A percentile compares a stretch with the other conserved stretches of the same genome.
These are phyloP conservation scores for Ceratina australensis DNA, from an alignment of 1,140 invertebrate genomes.

Conservation along the genomic window DNA sequence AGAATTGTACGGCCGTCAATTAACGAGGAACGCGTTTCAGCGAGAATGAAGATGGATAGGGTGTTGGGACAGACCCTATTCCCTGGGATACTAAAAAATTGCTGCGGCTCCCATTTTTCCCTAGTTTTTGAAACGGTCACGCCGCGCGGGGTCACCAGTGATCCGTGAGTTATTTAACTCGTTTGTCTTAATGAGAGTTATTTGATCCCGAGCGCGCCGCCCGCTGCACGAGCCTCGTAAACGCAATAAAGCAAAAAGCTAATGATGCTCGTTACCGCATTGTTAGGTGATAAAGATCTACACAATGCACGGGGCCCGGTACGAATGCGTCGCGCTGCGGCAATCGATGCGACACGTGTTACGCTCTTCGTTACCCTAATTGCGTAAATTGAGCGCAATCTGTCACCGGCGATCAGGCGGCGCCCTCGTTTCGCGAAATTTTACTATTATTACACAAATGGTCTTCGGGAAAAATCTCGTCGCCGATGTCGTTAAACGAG, in stretches of 20 bases:
- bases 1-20: background rate
- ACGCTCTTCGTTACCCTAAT: slow-evolving; percentile 55
- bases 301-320: slow-evolving; percentile 34
- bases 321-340: slow-evolving; percentile 33
- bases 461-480: background rate
- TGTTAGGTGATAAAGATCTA: slow-evolving; percentile 64
- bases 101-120: background rate
- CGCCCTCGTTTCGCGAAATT: slow-evolving; percentile 42
- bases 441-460: background rate
- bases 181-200: slow-evolving; percentile 65
- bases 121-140: slow-evolving; percentile 3
- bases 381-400: slow-evolving; percentile 55
- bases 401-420: slow-evolving; percentile 45
- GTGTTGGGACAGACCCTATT: slow-evolving; percentile 1
- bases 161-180: slow-evolving; percentile 55
- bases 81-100: slow-evolving; percentile 11
- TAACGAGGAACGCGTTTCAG: background rate
- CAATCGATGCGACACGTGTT: slow-evolving; percentile 38
- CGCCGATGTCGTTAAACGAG: too few species aligned
- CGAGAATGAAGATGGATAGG: slow-evolving; percentile 16
- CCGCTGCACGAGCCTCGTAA: slow-evolving; percentile 54
- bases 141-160: background rate
- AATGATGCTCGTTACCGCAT: slow-evolving; percentile 62
- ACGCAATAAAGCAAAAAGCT: slow-evolving; percentile 65
- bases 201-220: slow-evolving; percentile 59